These are phyloP conservation scores for Brenthis ino DNA, from an alignment of 2,888 invertebrate species.

Conservation along the genomic window DNA sequence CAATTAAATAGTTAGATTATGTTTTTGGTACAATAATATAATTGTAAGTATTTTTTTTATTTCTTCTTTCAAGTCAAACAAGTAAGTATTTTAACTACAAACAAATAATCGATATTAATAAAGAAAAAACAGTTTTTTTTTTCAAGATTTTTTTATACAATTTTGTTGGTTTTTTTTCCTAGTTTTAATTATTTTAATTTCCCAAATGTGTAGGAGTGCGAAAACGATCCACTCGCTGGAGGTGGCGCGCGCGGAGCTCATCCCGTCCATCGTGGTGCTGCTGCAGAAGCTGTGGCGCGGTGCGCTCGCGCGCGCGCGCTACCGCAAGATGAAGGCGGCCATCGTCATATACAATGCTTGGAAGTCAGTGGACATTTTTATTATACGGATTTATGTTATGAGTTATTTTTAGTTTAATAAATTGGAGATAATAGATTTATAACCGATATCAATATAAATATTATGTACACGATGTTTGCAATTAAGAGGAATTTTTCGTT, in stretches of 20 bases:
- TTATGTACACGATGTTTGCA: no score
- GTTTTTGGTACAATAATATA: no score
- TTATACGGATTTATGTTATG: no score
- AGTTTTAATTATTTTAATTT: neutral
- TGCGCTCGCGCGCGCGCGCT: conserved; percentile 88
- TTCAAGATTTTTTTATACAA: neutral
- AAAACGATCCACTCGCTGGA: conserved; percentile 95
- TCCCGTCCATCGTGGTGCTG: conserved; percentile 95
- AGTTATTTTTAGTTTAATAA: no score
- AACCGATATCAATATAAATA: no score
- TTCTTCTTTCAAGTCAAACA: no score
- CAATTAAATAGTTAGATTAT: no score
- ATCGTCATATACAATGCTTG: conserved; percentile 91
- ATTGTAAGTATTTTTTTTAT: no score
- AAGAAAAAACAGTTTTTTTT: neutral
- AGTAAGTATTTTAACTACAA: no score
- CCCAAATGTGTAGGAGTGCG: conserved; percentile 82
- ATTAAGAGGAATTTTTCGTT: neutral
- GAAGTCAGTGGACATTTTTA: conserved; percentile 66
- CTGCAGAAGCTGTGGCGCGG: conserved; percentile 98
- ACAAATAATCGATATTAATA: neutral
- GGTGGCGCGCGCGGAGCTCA: conserved; percentile 90
- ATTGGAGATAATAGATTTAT: no score
- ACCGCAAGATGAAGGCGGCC: conserved; percentile 93
- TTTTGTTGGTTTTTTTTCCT: neutral